phyloP scores from a whole-genome alignment of 2,113 vertebrate genomes.

The Python bivittatus region DNA sequence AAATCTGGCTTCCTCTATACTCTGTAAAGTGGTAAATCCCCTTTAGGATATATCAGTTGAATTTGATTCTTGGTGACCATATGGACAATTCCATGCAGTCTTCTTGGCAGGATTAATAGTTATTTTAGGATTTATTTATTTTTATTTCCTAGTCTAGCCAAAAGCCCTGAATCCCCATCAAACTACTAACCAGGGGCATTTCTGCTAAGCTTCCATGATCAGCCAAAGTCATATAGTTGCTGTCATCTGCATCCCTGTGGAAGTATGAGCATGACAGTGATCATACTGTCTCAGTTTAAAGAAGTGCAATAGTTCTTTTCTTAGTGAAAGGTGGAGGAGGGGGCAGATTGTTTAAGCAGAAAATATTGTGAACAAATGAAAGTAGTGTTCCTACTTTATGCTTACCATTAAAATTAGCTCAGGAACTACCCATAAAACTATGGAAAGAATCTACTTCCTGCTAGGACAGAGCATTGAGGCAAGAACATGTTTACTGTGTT shows the following conservation, averaged over 20 bases:
- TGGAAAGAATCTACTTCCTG: conserved; percentile 9
- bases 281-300: conserved; percentile 4
- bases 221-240: too few relatives aligned
- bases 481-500: background rate
- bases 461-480: background rate
- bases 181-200: too few relatives aligned
- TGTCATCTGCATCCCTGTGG: too few relatives aligned
- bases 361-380: conserved; percentile 1
- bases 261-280: background rate
- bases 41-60: background rate
- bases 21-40: background rate
- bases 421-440: conserved; percentile 22
- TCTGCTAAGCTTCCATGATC: too few relatives aligned
- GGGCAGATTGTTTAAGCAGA: background rate
- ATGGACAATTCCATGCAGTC: background rate
- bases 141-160: background rate
- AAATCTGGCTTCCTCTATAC: conserved; percentile 3
- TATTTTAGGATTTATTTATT: background rate
- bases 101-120: background rate
- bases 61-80: background rate
- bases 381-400: background rate
- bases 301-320: background rate
- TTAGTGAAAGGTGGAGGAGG: background rate
- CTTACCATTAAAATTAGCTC: conserved; percentile 15
- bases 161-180: too few relatives aligned